Percentiles rank a stretch among this genome's conserved stretches.
Evolutionary conservation across 2,113 vertebrate genomes (phyloP).

Genomic region (Amblyopsis rosae): DNA sequence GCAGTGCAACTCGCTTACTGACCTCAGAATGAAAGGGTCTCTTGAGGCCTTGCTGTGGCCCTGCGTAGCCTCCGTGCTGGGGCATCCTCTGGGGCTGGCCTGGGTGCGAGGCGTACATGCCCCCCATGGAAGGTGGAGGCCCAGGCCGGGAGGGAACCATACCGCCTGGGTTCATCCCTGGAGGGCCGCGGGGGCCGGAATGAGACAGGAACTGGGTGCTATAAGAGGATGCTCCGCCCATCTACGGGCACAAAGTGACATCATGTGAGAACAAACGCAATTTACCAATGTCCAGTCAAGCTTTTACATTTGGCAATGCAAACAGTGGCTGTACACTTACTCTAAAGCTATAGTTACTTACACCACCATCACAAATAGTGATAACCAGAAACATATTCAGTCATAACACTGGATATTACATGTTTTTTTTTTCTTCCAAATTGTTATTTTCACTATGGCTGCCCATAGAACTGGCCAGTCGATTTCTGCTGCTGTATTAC

Average conservation of each 20-base stretch:
- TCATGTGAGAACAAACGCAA: constrained; percentile 5
- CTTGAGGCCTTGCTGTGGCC: constrained; percentile 85
- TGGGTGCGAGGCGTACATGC: constrained; percentile 79
- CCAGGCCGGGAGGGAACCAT: constrained; percentile 81
- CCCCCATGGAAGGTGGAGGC: constrained; percentile 56
- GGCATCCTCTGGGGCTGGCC: constrained; percentile 83
- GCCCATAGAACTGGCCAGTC: too few species aligned
- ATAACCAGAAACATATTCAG: too few species aligned
- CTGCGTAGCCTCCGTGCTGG: constrained; percentile 82
- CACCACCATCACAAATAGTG: too few species aligned
- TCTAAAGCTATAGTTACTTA: too few species aligned
- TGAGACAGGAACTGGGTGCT: constrained; percentile 90
- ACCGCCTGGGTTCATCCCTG: constrained; percentile 76
- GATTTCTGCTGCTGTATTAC: too few species aligned
- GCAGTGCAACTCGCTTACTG: constrained; percentile 38
- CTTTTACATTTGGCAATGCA: constrained; percentile 20
- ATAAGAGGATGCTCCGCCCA: constrained; percentile 87
- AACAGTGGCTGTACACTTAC: background rate
- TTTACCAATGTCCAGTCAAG: background rate
- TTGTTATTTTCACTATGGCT: too few species aligned
- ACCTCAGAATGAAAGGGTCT: constrained; percentile 86
- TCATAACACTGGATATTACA: too few species aligned
- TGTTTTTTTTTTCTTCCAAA: too few species aligned
- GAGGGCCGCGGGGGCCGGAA: constrained; percentile 81
- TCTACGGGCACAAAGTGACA: constrained; percentile 68